phyloP scores from a whole-genome alignment of 2,113 vertebrate genomes.

The Cathartes aura region DNA sequence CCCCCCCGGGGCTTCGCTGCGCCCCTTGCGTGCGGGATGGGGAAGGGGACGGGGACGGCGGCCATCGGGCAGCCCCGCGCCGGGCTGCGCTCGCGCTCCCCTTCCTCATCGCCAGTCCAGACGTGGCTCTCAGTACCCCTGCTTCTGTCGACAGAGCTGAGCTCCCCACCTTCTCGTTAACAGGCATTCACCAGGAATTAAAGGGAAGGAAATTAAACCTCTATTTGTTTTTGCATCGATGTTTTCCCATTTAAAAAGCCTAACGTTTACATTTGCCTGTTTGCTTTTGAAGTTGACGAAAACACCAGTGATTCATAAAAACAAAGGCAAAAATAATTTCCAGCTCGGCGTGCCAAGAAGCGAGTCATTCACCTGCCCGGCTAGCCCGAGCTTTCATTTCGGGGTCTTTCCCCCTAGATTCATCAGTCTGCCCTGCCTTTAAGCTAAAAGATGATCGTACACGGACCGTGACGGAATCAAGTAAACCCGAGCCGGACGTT shows the following conservation, averaged over 20 bases:
- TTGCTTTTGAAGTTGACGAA: conserved; percentile 27
- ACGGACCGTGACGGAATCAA: fast-evolving
- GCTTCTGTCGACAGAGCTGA: background rate
- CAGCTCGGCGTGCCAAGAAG: background rate
- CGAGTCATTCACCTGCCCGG: background rate
- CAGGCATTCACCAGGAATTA: conserved; percentile 9
- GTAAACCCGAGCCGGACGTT: background rate
- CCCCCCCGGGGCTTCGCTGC: fast-evolving
- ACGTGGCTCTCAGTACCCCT: background rate
- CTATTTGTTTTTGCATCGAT: background rate
- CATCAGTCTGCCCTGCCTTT: background rate
- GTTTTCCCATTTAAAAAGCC: background rate
- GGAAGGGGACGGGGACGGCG: background rate
- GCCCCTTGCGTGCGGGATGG: background rate
- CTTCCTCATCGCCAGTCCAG: background rate
- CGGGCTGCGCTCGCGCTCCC: fast-evolving
- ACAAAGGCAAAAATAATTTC: background rate
- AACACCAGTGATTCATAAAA: conserved; percentile 31
- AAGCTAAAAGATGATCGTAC: fast-evolving
- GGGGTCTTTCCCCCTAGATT: fast-evolving
- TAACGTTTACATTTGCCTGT: conserved; percentile 15
- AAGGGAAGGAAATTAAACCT: conserved; percentile 3
- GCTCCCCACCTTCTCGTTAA: background rate
- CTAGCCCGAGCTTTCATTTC: fast-evolving
- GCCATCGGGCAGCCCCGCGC: fast-evolving